Percentiles rank a stretch among this genome's conserved stretches.
These are phyloP conservation scores for Hemicentrotus pulcherrimus DNA, from an alignment of 35 echinoderm and acorn worm species.

Conservation along the genomic window DNA sequence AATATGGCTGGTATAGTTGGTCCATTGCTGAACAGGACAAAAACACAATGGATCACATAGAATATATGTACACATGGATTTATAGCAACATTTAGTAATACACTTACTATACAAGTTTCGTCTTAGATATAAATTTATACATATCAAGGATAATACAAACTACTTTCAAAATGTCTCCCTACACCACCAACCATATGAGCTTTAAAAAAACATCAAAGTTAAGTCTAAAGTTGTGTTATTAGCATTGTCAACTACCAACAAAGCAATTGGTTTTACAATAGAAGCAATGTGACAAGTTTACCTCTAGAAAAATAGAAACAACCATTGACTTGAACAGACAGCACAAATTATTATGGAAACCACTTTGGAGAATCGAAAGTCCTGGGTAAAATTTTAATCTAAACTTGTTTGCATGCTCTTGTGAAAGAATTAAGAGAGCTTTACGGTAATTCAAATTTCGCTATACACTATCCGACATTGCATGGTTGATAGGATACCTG, in stretches of 20 bases:
- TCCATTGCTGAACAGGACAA: not conserved
- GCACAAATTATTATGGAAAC: not conserved
- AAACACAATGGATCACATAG: not conserved
- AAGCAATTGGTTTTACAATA: not conserved
- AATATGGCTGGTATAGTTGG: not conserved
- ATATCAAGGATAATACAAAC: not conserved
- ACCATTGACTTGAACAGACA: not conserved
- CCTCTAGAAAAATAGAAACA: not conserved
- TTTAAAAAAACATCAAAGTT: not conserved
- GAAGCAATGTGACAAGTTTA: not conserved
- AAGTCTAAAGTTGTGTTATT: not conserved
- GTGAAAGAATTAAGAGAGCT: too few relatives aligned
- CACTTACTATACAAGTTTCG: slow-evolving; percentile 24
- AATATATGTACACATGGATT: not conserved
- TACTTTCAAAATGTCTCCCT: slow-evolving; percentile 23
- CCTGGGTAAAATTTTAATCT: not conserved
- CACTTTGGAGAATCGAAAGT: not conserved
- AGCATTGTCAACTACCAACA: not conserved
- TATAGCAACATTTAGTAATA: not conserved
- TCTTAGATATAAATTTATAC: slow-evolving; percentile 23
- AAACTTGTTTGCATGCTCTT: not conserved
- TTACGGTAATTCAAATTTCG: too few relatives aligned
- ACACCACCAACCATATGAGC: not conserved
- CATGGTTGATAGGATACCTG: not conserved
- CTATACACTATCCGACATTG: not conserved